Base-by-base conservation (phyloP, 2,888 invertebrate species). In the Nysson spinosus region DNA sequence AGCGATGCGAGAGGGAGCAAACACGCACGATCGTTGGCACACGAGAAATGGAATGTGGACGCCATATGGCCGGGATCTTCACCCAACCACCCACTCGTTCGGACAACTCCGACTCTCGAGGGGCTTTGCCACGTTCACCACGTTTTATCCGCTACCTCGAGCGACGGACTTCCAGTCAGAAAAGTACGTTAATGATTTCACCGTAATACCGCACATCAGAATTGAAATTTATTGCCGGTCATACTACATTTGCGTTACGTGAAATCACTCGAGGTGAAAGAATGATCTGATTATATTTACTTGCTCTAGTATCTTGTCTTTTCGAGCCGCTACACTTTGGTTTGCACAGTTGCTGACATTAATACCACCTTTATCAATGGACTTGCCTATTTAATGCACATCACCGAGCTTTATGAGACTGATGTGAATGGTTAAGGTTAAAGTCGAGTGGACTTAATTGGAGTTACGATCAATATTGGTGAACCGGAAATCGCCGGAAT, bases 11-110 rank as follows among this genome's bases (percentile, higher is more conserved):
- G 19, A 28, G 16, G 20, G 39, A 47, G 47, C 46, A 56, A 40
- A 40, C 61, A 30, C 52, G 40, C 65, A 37, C 56, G 44, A 42
- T 61, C 75, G 71, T 66, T 66, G 69, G 74, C 75, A 77, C 71
- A 75, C 78, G 79, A 81, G 79, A 82, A 79, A 81, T 79, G 85
- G 85, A 86, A 86, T 84, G 85, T 85, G 85, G 83, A 84, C 81
- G 81, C 85, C 86, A 86, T 85, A 85, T 86, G 85, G 85, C 77
- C 69, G 75, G 73, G 75, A 77, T 80, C 77, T 81, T 81, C 81
- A 79, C 75, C 82, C 83, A 72, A 69, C 77, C 78, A 77, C 69
- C 71, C 72, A 70, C 70, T 66, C 72, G 52, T 55, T n/a, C n/a
- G n/a, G n/a, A n/a, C n/a, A n/a, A n/a, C n/a, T n/a, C n/a, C n/a